Conservation (phyloP, 2,888 invertebrate species). For the Hydropsyche betteni region DNA sequence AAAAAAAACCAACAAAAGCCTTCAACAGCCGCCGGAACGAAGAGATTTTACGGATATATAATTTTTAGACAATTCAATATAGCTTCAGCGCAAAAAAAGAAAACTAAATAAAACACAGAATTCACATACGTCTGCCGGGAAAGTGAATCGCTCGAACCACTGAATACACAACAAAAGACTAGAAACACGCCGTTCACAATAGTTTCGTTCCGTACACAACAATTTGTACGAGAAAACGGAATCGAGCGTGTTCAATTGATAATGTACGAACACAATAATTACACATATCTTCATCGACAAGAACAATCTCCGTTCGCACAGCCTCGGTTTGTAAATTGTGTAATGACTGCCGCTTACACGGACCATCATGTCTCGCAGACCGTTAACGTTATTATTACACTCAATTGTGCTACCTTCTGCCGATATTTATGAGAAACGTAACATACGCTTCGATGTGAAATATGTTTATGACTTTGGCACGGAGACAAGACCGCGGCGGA, state of each 20-base stretch:
- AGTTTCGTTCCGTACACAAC: not conserved
- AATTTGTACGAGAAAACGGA: conserved; percentile 4
- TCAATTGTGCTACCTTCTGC: conserved; percentile 17
- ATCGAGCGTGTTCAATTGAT: conserved; percentile 17
- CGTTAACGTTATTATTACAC: conserved; percentile 3
- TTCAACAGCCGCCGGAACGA: not conserved
- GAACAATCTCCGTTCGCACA: conserved; percentile 20
- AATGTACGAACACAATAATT: conserved; percentile 23
- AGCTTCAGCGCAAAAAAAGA: not conserved
- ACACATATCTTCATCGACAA: conserved; percentile 10
- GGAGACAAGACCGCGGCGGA: too few species aligned
- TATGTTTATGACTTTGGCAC: too few species aligned
- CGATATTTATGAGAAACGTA: not conserved
- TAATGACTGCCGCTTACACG: conserved; percentile 28
- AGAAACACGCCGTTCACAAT: conserved; percentile 15
- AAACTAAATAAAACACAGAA: not conserved
- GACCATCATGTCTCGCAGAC: conserved; percentile 1
- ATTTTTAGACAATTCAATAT: conserved; percentile 12
- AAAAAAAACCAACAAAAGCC: not conserved
- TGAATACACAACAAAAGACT: conserved; percentile 3
- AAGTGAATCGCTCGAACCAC: conserved; percentile 13
- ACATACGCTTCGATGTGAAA: too few species aligned
- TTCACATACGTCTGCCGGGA: not conserved
- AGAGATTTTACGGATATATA: conserved; percentile 21
- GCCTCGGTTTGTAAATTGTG: conserved; percentile 6